Evolutionary conservation across 2,888 invertebrate species (phyloP).

Genomic region (Cryptocephalus moraei): DNA sequence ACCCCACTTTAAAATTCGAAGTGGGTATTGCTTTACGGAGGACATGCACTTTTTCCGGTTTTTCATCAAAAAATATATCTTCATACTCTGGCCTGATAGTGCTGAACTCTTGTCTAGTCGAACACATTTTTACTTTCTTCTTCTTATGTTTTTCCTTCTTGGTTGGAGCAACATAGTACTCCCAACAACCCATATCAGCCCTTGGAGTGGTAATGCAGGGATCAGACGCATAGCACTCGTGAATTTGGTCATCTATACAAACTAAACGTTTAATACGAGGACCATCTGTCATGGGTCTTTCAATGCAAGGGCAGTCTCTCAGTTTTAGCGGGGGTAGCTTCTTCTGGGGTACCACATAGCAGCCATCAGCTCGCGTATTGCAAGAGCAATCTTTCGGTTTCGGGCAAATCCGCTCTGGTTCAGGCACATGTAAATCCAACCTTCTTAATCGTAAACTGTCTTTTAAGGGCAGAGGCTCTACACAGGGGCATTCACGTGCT

Average conservation of each 20-base stretch:
- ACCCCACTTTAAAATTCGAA: no score
- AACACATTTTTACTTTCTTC: no score
- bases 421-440: not conserved
- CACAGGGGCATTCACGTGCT: conserved; percentile 4
- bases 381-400: conserved; percentile 4
- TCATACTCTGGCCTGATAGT: not conserved
- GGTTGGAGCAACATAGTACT: conserved; percentile 11
- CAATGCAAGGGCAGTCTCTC: conserved; percentile 20
- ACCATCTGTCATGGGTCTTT: conserved; percentile 16
- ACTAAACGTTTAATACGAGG: conserved; percentile 13
- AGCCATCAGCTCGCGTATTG: conserved; percentile 14
- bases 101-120: not conserved
- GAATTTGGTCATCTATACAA: conserved; percentile 11
- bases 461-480: conserved; percentile 4
- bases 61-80: no score
- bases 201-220: conserved; percentile 12
- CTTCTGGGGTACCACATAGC: conserved; percentile 5
- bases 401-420: conserved; percentile 3
- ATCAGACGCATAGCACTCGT: conserved; percentile 7
- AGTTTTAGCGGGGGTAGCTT: conserved; percentile 16
- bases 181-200: conserved; percentile 24
- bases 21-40: no score
- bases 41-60: no score
- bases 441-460: conserved; percentile 2
- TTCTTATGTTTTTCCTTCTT: not conserved